Base-by-base conservation (phyloP, 2,113 vertebrate genomes). In the Lontra canadensis region DNA sequence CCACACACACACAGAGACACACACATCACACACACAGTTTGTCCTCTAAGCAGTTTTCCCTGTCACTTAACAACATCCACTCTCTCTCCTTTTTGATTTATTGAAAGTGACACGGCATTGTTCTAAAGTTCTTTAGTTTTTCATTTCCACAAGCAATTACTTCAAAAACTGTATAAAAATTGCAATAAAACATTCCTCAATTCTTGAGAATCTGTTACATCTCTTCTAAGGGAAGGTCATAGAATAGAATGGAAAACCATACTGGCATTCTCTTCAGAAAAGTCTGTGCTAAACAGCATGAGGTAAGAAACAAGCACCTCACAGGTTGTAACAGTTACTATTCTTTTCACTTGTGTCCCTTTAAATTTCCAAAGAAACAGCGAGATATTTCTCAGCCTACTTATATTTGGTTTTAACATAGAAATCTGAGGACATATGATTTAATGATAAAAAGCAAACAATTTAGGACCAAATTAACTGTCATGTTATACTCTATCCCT, bases 371-470 rank as follows among this genome's bases (percentile, higher is more conserved):
- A 95, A 92, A 94, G 85, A 71, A 82, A 71, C 10, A 80, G 23
- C 12, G 7, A 91, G 15, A 74, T 61, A 3, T 65, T 94, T 96
- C 89, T 83, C 79, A 78, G 47, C 39, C 29, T 81, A 85, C 23
- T 55, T 94, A 69, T 18, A 3, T 97, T 95, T 87, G 83, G 6
- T 71, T 90, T 98, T 87, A 81, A 84, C 59, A 87, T 17, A 95
- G 80, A 95, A 94, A 84, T 88, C 76, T 14, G 29, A 97, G 57
- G 90, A 91, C 73, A 88, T 95, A 86, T 89, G 89, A 92, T 89
- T 91, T 96, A 73, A 94, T 89, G 74, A 90, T 87, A 93, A 92
- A 92, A 92, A 92, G 57, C 83, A 90, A 93, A 95, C 49, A 44
- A 95, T 59, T 87, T 90, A 71, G 76, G 69, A 36, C 57, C 49